Evolutionary conservation across 2,888 invertebrate species (phyloP), one percentile per base, ranked within the genome.

Genomic region (Campopleginae sp.): DNA sequence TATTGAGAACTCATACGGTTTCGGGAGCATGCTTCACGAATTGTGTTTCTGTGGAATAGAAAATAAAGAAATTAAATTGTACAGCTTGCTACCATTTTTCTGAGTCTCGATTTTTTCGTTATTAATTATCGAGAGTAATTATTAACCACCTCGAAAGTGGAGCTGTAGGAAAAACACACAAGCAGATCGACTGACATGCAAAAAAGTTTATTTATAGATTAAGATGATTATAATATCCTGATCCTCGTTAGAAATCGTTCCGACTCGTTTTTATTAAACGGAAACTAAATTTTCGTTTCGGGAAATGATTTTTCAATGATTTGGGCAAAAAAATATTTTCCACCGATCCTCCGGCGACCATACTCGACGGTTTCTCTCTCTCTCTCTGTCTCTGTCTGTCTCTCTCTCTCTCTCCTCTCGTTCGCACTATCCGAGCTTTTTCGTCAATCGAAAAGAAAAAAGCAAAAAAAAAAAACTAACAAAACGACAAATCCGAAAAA

Each of bases 401-500:
- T 79, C 19, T 70, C 54, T 80, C 63, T 71, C 61, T 70, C 65
- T 65, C 70, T 82, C 33, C 10, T 10, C 38, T 38, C 38, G 38
- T 38, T 38, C 38, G 38, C 7, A 38, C 38, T 5, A 6, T 38
- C 38, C 65, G 68, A 19, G 58, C n/a, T 82, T 63, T 70, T 70
- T 78, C 70, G 65, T 79, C 65, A 65, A 68, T 75, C 74, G 74
- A 51, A 78, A 79, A 63, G n/a, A 48, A 61, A 54, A 54, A 76
- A 76, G 76, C 66, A 19, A 19, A 42, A 76, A 48, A 48, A 48
- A 44, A 54, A 44, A 33, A 87, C 90, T 91, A 91, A 91, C 91
- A 89, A 90, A 90, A 89, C 90, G 89, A 89, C 91, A 90, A 90
- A 89, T 91, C 91, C 92, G 91, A 86, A 82, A 85, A 92, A 89